These are phyloP conservation scores for Typhlichthys eigenmanni DNA, from an alignment of 2,797 vertebrate genomes.

Conservation along the genomic window DNA sequence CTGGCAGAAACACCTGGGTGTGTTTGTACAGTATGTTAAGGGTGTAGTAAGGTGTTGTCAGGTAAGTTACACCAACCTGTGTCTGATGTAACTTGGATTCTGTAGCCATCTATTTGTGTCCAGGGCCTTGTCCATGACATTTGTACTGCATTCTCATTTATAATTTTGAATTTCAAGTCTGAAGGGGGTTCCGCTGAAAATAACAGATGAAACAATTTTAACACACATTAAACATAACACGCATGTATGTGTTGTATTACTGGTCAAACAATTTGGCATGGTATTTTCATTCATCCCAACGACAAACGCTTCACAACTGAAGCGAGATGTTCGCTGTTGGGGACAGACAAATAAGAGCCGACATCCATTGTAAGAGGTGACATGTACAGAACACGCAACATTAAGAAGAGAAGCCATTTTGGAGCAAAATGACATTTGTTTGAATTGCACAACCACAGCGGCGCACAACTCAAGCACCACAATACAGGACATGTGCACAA, in stretches of 20 bases:
- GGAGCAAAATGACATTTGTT: conserved; percentile 92
- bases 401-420: conserved; percentile 86
- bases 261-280: conserved; percentile 20
- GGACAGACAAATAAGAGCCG: conserved; percentile 73
- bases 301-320: conserved; percentile 87
- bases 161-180: conserved; percentile 98
- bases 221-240: conserved; percentile 39
- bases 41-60: background rate
- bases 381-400: conserved; percentile 74
- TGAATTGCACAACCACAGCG: conserved; percentile 88
- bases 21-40: background rate
- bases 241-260: conserved; percentile 42
- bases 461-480: conserved; percentile 94
- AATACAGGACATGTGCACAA: conserved; percentile 86
- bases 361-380: conserved; percentile 81
- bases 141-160: conserved; percentile 98
- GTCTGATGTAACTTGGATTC: conserved; percentile 89
- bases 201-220: conserved; percentile 68
- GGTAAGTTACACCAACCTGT: conserved; percentile 78
- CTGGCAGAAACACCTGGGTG: background rate
- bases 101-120: conserved; percentile 88
- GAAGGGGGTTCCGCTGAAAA: conserved; percentile 96
- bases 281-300: conserved; percentile 91
- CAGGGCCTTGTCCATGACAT: conserved; percentile 92
- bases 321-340: conserved; percentile 88